phyloP scores from a whole-genome alignment of 2,113 vertebrate genomes.

The Pongo pygmaeus region DNA sequence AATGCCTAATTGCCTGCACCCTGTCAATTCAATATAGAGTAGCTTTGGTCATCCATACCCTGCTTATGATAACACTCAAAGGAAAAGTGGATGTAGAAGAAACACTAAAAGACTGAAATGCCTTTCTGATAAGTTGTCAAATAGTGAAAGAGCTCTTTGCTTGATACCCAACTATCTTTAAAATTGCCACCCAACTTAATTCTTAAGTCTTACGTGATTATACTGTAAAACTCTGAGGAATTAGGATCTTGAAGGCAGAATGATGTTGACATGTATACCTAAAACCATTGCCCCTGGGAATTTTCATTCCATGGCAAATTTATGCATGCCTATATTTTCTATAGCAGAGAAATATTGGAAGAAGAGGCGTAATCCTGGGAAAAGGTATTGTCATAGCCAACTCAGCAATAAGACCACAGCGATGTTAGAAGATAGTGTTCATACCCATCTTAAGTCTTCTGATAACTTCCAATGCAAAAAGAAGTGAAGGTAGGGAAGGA shows the following conservation, averaged over 20 bases:
- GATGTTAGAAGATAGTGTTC: neutral
- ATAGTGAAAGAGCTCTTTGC: neutral
- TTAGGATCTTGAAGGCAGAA: conserved; percentile 21
- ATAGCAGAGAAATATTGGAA: neutral
- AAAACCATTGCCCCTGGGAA: neutral
- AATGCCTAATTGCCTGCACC: conserved; percentile 6
- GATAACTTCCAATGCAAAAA: neutral
- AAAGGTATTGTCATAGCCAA: neutral
- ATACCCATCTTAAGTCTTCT: neutral
- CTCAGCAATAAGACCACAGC: neutral
- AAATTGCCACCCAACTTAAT: neutral
- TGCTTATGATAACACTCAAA: conserved; percentile 24
- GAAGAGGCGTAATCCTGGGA: neutral
- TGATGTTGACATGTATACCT: neutral
- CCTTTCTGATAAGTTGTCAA: neutral
- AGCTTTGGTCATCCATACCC: neutral
- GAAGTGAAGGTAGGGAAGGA: neutral
- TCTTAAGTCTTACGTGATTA: neutral
- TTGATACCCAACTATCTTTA: conserved; percentile 6
- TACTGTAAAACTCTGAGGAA: neutral
- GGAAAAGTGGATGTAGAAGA: neutral
- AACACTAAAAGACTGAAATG: conserved; percentile 3
- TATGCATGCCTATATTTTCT: neutral
- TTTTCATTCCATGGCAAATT: neutral
- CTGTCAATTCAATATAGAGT: conserved; percentile 50